A percentile compares a stretch with the other conserved stretches of the same genome.
Evolutionary conservation across 2,113 vertebrate genomes (phyloP).

Genomic region (Geococcyx californianus): DNA sequence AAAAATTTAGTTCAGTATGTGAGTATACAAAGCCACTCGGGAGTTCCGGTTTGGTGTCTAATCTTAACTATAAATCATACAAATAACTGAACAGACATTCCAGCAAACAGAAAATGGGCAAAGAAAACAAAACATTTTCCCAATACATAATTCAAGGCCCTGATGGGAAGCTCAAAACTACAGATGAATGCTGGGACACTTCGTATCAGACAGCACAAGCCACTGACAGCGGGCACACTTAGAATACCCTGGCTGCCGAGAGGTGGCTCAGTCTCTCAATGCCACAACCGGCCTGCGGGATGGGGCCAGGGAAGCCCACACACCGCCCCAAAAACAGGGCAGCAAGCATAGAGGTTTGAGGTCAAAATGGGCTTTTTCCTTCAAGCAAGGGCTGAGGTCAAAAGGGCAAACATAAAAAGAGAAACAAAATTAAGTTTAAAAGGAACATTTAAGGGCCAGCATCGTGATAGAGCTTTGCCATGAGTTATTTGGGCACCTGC

Average conservation of each 20-base stretch:
- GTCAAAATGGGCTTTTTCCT: neutral
- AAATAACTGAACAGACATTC: neutral
- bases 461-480: accelerated
- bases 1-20: neutral
- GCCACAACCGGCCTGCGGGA: neutral
- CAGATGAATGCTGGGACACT: neutral
- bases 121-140: neutral
- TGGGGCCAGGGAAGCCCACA: neutral
- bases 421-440: neutral
- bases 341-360: neutral
- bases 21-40: neutral
- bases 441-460: neutral
- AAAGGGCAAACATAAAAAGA: neutral
- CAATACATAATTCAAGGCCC: neutral
- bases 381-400: neutral
- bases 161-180: neutral
- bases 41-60: neutral
- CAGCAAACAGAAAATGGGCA: neutral
- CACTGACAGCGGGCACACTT: accelerated
- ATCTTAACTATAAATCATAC: neutral
- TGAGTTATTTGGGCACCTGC: neutral
- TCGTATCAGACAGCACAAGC: neutral
- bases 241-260: neutral
- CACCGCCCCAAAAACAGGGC: accelerated
- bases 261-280: accelerated